phyloP scores from a whole-genome alignment of 1,140 invertebrate genomes.

The Penaeus indicus region DNA sequence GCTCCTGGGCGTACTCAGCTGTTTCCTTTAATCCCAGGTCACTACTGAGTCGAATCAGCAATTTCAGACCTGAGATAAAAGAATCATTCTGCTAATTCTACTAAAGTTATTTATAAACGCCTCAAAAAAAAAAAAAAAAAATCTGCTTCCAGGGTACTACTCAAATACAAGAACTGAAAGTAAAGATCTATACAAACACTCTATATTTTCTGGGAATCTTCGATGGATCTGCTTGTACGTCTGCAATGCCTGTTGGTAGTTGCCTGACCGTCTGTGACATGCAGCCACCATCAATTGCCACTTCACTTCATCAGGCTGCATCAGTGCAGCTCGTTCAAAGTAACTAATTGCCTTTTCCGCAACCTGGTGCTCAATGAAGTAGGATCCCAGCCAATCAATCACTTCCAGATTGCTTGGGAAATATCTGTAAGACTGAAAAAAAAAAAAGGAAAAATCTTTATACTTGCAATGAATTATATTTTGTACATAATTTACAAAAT shows the following conservation, averaged over 20 bases:
- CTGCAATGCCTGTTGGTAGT: conserved; percentile 85
- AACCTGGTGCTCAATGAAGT: conserved; percentile 81
- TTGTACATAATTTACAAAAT: too few species aligned
- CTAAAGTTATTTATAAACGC: not conserved
- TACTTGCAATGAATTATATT: too few species aligned
- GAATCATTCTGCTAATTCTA: conserved; percentile 30
- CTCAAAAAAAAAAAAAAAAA: too few species aligned
- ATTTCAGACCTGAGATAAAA: conserved; percentile 77
- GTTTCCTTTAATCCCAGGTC: conserved; percentile 88
- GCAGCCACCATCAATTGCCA: conserved; percentile 89
- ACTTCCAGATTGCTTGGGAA: conserved; percentile 91
- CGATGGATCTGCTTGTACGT: conserved; percentile 83
- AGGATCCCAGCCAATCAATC: conserved; percentile 92
- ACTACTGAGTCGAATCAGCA: conserved; percentile 84
- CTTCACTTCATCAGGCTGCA: conserved; percentile 87
- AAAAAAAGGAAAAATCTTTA: not conserved
- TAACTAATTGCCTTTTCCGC: conserved; percentile 90
- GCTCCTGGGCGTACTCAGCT: conserved; percentile 82
- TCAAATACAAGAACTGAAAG: not conserved
- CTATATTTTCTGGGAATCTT: conserved; percentile 87
- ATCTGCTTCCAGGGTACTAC: not conserved
- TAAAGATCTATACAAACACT: conserved; percentile 75
- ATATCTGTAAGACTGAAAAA: conserved; percentile 83
- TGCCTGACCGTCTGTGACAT: conserved; percentile 85
- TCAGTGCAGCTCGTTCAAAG: conserved; percentile 89